Conservation (phyloP, 2,888 invertebrate genomes). For the Microctonus hyperodae region DNA sequence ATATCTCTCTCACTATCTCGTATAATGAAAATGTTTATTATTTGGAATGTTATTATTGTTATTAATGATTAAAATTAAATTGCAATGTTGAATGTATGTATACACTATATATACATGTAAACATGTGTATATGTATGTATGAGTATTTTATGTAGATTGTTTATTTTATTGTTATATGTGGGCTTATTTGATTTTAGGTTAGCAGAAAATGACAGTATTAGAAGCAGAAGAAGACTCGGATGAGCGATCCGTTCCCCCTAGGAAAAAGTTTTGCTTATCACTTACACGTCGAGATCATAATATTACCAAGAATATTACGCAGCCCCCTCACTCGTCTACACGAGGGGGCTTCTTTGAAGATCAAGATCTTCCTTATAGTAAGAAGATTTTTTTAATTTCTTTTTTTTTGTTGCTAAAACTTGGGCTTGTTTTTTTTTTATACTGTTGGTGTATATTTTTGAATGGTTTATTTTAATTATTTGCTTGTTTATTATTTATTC, state of each 20-base stretch:
- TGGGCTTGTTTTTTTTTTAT: too few species aligned
- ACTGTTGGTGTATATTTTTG: too few species aligned
- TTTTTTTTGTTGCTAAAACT: not conserved
- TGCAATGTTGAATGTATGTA: too few species aligned
- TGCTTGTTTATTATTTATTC: too few species aligned
- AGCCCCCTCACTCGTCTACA: conserved; percentile 50
- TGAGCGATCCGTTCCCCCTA: conserved; percentile 62
- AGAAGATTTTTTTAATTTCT: conserved; percentile 10
- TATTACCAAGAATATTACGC: conserved; percentile 41
- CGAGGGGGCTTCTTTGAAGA: conserved; percentile 49
- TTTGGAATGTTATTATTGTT: conserved; percentile 2
- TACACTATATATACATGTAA: too few species aligned
- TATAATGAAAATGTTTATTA: conserved; percentile 14
- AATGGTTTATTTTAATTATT: too few species aligned
- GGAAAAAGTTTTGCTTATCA: conserved; percentile 63
- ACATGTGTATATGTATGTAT: too few species aligned
- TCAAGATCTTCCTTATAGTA: conserved; percentile 49
- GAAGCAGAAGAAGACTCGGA: conserved; percentile 64
- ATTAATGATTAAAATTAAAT: not conserved
- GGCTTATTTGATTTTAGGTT: conserved; percentile 52
- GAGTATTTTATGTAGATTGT: not conserved
- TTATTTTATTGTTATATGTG: conserved; percentile 6
- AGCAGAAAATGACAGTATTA: conserved; percentile 66
- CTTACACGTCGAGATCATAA: conserved; percentile 49
- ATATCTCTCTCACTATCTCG: not conserved